Evolutionary conservation across 2,888 invertebrate species (phyloP), one percentile per base, ranked within the genome.

Genomic region (Lasius platythorax): DNA sequence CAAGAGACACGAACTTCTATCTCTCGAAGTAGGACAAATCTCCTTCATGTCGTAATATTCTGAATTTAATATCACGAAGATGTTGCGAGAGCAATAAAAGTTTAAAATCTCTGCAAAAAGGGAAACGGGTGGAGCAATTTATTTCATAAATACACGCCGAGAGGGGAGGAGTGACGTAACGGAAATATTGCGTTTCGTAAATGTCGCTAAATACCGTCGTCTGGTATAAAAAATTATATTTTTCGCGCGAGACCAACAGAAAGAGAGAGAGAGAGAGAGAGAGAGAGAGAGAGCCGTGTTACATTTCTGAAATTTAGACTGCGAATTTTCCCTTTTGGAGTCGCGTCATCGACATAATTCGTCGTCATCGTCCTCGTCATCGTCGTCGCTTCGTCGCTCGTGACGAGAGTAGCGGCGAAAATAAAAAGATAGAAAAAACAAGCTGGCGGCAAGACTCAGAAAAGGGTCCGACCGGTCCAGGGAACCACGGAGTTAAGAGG

Each of bases 81-180:
- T 30, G 72, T 81, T 46, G 46, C 15, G n/a, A 63, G 12, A 72
- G 37, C 8, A 79, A 72, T 50, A 50, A 58, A 40, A 63, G 18
- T 28, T 23, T 58, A 79, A 79, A 61, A 72, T 37, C 61, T 73
- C 18, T 43, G 18, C 15, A 18, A 79, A 50, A 79, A 70, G 46
- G 46, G n/a, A 11, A 70, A 12, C 23, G 33, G 18, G 33, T 50
- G 9, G 46, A 58, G 72, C 46, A 72, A 79, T 72, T 72, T 37
- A 61, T 79, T 79, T 79, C 23, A 79, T 61, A 79, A 79, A 61
- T 61, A 61, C 30, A 5, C 18, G 18, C 9, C 33, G 23, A 23
- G 18, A 58, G 53, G 23, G 3, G 37, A 68, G 74, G 84, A 73
- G 83, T 73, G 87, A 86, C 82, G 81, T 87, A 72, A 79, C 46